These are phyloP conservation scores for Catocala nupta DNA, from an alignment of 2,888 invertebrate species.

Conservation along the genomic window DNA sequence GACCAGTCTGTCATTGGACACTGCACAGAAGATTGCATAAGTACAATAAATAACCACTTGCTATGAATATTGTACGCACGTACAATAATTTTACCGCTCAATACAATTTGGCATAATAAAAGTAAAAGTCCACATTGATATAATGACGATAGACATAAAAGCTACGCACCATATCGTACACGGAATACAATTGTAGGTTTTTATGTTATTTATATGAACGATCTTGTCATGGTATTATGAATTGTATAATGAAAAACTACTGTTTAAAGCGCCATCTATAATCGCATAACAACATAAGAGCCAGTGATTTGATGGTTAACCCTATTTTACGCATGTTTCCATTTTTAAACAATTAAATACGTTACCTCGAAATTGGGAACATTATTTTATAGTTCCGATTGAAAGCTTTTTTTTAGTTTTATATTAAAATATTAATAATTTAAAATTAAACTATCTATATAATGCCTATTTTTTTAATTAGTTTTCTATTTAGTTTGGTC, in stretches of 20 bases:
- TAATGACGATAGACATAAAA: constrained; percentile 54
- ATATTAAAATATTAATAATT: no score
- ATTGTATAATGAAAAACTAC: neutral
- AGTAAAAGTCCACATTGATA: constrained; percentile 61
- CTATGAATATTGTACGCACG: constrained; percentile 37
- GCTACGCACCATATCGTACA: constrained; percentile 39
- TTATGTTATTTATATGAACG: constrained; percentile 13
- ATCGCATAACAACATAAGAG: neutral
- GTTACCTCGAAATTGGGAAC: no score
- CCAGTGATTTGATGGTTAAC: neutral
- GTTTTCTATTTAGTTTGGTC: no score
- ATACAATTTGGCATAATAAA: constrained; percentile 48
- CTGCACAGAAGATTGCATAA: constrained; percentile 27
- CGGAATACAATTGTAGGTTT: constrained; percentile 17
- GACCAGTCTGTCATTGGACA: constrained; percentile 14
- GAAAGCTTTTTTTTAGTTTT: no score
- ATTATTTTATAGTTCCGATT: no score
- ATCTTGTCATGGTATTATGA: constrained; percentile 5
- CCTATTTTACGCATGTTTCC: neutral
- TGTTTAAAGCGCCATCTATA: neutral
- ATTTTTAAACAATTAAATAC: no score
- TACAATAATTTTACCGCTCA: constrained; percentile 29
- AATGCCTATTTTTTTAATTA: no score
- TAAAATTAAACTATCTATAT: no score
- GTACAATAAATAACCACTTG: constrained; percentile 13